Evolutionary conservation across 2,888 invertebrate genomes (phyloP), one percentile per base, ranked within the genome.

Genomic region (Caenorhabditis sp.): DNA sequence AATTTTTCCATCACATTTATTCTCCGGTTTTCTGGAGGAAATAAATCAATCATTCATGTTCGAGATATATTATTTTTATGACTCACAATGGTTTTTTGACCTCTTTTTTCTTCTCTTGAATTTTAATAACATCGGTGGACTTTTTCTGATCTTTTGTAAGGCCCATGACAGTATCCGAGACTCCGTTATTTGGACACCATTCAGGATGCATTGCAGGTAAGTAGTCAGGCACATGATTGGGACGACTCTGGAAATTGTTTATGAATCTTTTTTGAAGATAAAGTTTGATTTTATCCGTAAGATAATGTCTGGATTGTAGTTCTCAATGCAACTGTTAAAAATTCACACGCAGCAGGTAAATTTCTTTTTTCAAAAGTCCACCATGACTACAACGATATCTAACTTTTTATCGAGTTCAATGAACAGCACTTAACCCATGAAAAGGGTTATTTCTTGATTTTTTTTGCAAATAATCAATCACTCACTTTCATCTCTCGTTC

Each of bases 171-270:
- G 14, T 14, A 43, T 43, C 43, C 3, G 43, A 43, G 3, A 43
- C 10, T 43, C 43, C 27, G 5, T 21, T 43, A 14, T 43, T 43
- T 7, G 43, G 43, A 5, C 61, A 52, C 70, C 63, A 66, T 5
- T 76, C 67, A 2, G 62, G 62, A 21, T 70, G 59, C 17, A 59
- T 2, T 12, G 75, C 62, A 43, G 70, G 59, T 0, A 66, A 36
- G n/a, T 67, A 57, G 0, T 43, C 52, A 1, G 64, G 66, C 0
- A 70, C 61, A 21, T 66, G 66, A 1, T 52, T 59, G 1, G 54
- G 63, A 5, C 70, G 65, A 17, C 1, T 63, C 63, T 63, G 54
- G 23, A 52, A 36, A 63, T n/a, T n/a, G n/a, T n/a, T n/a, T n/a
- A n/a, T n/a, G n/a, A n/a, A n/a, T n/a, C n/a, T n/a, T n/a, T n/a